A percentile compares a stretch with the other conserved stretches of the same genome.
Conservation (phyloP, 2,797 vertebrate species). For the Macropodus opercularis region DNA sequence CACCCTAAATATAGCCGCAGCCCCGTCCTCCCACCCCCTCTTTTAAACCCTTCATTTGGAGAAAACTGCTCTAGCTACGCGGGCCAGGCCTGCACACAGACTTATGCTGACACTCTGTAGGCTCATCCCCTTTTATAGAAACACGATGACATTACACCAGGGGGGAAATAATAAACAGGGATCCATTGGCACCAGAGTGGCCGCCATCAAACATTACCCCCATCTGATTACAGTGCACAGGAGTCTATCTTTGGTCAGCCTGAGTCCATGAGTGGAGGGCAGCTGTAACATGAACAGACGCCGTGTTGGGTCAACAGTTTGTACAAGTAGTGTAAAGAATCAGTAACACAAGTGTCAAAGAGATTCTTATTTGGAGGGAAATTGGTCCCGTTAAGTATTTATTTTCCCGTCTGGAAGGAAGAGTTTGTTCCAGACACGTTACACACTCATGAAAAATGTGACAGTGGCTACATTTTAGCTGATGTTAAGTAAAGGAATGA, state of each 20-base stretch:
- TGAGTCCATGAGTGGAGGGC: conserved; percentile 7
- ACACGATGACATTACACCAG: conserved; percentile 66
- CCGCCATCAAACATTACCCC: conserved; percentile 51
- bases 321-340: too few species aligned
- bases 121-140: conserved; percentile 75
- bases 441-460: too few species aligned
- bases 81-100: conserved; percentile 28
- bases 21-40: conserved; percentile 37
- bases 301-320: too few species aligned
- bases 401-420: too few species aligned
- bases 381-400: too few species aligned
- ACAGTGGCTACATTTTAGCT: conserved; percentile 2
- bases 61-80: conserved; percentile 39
- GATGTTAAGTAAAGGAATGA: conserved; percentile 1
- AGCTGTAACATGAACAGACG: conserved; percentile 4
- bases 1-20: conserved; percentile 79
- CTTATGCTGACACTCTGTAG: conserved; percentile 37
- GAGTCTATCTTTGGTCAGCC: conserved; percentile 45
- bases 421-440: too few species aligned
- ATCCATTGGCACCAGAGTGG: conserved; percentile 64
- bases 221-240: conserved; percentile 46
- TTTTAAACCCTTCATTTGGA: conserved; percentile 49
- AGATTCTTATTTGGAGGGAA: too few species aligned
- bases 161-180: conserved; percentile 70
- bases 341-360: too few species aligned